Evolutionary conservation across 2,888 invertebrate genomes (phyloP).

Genomic region (Rhyacophila evoluta): DNA sequence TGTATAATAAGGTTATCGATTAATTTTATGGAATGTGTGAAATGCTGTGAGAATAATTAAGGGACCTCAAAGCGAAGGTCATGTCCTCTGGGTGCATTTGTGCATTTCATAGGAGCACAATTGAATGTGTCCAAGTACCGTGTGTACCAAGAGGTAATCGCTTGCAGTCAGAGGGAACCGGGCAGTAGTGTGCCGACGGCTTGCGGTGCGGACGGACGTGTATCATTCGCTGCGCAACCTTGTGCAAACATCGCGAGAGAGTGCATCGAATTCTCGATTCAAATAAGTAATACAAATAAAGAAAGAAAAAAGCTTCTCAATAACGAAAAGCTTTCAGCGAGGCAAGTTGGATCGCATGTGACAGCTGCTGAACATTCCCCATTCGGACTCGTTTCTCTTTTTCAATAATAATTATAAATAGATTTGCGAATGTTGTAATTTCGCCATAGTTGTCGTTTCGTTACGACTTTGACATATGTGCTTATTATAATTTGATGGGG

Average conservation of each 20-base stretch:
- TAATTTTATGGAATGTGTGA: too few species aligned
- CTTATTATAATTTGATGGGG: slow-evolving; percentile 15
- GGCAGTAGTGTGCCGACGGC: slow-evolving; percentile 40
- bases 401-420: not conserved
- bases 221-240: not conserved
- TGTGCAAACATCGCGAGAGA: not conserved
- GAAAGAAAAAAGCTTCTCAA: slow-evolving; percentile 24
- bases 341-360: slow-evolving; percentile 34
- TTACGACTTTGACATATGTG: slow-evolving; percentile 1
- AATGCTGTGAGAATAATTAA: not conserved
- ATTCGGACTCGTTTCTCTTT: slow-evolving; percentile 26
- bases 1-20: too few species aligned
- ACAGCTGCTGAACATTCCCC: slow-evolving; percentile 30
- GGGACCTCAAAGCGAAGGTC: not conserved
- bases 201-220: slow-evolving; percentile 37
- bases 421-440: slow-evolving; percentile 13
- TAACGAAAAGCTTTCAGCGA: slow-evolving; percentile 27
- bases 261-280: slow-evolving; percentile 7
- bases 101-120: slow-evolving; percentile 2
- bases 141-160: not conserved
- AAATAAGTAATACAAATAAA: slow-evolving; percentile 25
- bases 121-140: not conserved
- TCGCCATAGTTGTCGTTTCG: slow-evolving; percentile 8
- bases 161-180: slow-evolving; percentile 9
- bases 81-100: not conserved